Conservation (phyloP, 2,113 vertebrate genomes). For the rabbit (Oryctolagus cuniculus) region mOryCun1.1 NC_091432.1:218717001-218717500, state of each 20-base stretch:
- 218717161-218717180: background rate
- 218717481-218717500: background rate
- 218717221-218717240: background rate
- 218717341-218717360: background rate
- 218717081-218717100: background rate
- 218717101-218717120: background rate
- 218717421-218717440: background rate
- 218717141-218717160: background rate
- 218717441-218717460: background rate
- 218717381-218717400: background rate
- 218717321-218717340: background rate
- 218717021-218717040: background rate
- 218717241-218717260: background rate
- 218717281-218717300: background rate
- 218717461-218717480: background rate
- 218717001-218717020: background rate
- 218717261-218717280: background rate
- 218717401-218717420: background rate
- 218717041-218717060: background rate
- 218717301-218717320: background rate
- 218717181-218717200: background rate
- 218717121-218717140: background rate
- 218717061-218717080: background rate
- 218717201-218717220: background rate
- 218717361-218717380: background rate